Evolutionary conservation across 2,888 invertebrate genomes (phyloP).

Genomic region (Aphrophora alni): DNA sequence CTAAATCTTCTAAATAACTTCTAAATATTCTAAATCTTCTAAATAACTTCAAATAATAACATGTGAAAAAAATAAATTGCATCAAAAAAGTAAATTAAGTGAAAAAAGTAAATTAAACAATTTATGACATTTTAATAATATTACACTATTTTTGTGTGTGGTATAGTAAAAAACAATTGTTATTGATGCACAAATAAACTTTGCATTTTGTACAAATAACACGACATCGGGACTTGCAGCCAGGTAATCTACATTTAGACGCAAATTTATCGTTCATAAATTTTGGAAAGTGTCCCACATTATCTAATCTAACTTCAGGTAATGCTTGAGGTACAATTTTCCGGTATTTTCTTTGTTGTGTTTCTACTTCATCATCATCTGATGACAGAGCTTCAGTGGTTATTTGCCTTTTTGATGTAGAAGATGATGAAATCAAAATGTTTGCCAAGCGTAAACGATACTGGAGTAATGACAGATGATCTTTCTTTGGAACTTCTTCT

Average conservation of each 20-base stretch:
- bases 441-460: neutral
- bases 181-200: neutral
- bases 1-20: no score
- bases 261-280: constrained; percentile 9
- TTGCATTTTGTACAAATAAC: constrained; percentile 10
- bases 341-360: neutral
- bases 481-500: neutral
- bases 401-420: neutral
- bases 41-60: no score
- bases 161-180: neutral
- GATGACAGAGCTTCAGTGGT: neutral
- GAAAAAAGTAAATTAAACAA: no score
- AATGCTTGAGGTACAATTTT: no score
- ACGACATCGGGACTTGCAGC: constrained; percentile 11
- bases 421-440: neutral
- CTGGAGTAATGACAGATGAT: constrained; percentile 7
- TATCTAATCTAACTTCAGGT: no score
- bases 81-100: no score
- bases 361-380: neutral
- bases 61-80: no score
- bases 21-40: no score
- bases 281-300: constrained; percentile 14
- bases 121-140: no score
- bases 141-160: no score
- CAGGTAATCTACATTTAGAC: constrained; percentile 17